Percentiles rank a stretch among this genome's conserved stretches.
Conservation (phyloP, 2,113 vertebrate genomes). For the Larimichthys crocea region DNA sequence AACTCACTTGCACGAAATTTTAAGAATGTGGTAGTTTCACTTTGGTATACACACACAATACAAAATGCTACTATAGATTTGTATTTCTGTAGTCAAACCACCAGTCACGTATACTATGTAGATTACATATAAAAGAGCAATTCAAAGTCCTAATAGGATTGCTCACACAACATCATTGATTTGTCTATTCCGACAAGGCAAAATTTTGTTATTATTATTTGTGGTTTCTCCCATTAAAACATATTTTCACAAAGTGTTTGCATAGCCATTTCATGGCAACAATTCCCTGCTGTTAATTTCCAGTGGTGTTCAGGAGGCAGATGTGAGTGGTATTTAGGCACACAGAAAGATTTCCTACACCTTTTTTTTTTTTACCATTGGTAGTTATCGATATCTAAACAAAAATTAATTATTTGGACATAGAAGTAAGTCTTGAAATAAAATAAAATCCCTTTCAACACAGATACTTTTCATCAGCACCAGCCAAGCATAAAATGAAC, state of each 20-base stretch:
- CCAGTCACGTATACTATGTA: constrained; percentile 16
- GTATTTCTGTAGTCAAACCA: background rate
- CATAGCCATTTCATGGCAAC: constrained; percentile 51
- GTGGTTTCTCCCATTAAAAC: constrained; percentile 40
- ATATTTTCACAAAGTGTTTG: constrained; percentile 39
- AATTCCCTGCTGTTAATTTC: constrained; percentile 54
- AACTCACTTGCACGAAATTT: background rate
- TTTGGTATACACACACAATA: background rate
- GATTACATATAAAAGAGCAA: constrained; percentile 41
- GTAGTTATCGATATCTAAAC: background rate
- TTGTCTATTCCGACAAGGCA: constrained; percentile 27
- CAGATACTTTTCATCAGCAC: constrained; percentile 6
- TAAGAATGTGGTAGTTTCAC: too few relatives aligned
- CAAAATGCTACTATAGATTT: constrained; percentile 12
- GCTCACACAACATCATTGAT: constrained; percentile 45
- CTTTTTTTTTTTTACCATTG: background rate
- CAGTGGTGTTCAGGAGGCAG: constrained; percentile 31
- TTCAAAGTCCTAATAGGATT: constrained; percentile 37
- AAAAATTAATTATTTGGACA: constrained; percentile 10
- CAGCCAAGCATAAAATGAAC: background rate
- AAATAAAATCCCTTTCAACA: background rate
- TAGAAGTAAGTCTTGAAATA: background rate
- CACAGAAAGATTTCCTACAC: background rate
- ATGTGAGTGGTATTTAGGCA: constrained; percentile 41
- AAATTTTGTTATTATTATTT: constrained; percentile 31